Conservation (phyloP, 2,113 vertebrate species). For the Chaetura pelagica region DNA sequence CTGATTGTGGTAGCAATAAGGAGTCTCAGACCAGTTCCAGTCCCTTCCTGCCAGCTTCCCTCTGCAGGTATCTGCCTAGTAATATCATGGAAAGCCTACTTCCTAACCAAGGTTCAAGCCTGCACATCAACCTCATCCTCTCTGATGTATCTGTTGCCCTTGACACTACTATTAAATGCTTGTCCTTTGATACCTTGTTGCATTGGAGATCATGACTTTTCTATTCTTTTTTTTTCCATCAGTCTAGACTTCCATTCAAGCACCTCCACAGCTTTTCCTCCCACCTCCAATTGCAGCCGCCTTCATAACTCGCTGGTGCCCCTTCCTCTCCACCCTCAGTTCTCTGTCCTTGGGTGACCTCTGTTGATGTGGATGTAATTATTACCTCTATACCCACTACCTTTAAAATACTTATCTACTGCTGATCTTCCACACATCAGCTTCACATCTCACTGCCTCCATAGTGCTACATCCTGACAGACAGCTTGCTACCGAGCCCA, state of each 20-base stretch:
- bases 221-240: neutral
- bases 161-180: neutral
- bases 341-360: neutral
- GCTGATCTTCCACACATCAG: neutral
- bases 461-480: neutral
- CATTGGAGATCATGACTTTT: neutral
- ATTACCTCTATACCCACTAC: neutral
- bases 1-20: neutral
- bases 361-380: neutral
- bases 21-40: neutral
- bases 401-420: conserved; percentile 13
- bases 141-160: neutral
- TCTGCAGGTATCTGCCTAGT: neutral
- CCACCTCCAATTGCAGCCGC: neutral
- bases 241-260: neutral
- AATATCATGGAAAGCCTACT: neutral
- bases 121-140: neutral
- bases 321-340: neutral
- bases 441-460: neutral
- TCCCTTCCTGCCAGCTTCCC: neutral
- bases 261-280: neutral
- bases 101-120: neutral
- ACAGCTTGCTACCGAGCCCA: neutral
- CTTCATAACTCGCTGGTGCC: neutral
- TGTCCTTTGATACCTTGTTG: neutral